These are phyloP conservation scores for Campopleginae sp. DNA, from an alignment of 2,888 invertebrate species.

Conservation along the genomic window DNA sequence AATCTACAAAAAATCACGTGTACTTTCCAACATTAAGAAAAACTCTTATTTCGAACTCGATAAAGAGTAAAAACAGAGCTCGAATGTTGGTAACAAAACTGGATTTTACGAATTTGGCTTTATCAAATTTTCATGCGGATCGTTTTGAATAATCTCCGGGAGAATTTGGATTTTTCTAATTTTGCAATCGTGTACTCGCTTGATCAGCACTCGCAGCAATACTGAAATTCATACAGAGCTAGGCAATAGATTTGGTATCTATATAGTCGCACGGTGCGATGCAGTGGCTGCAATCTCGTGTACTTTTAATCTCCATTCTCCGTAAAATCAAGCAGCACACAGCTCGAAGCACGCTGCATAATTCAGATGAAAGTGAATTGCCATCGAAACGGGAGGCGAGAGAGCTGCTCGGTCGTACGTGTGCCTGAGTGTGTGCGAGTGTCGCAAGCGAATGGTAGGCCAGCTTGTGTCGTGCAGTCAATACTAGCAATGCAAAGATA, in stretches of 20 bases:
- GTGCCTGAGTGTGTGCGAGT: constrained; percentile 36
- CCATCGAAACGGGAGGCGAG: constrained; percentile 48
- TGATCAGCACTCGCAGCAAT: not conserved
- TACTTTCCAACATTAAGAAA: not conserved
- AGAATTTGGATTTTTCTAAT: not conserved
- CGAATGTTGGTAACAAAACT: not conserved
- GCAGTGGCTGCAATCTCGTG: constrained; percentile 1
- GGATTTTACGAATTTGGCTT: not conserved
- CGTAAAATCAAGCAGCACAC: constrained; percentile 32
- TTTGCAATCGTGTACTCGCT: not conserved
- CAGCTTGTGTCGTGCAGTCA: constrained; percentile 55
- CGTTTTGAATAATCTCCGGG: not conserved
- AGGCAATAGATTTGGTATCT: not conserved
- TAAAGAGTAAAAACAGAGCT: not conserved
- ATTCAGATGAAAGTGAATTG: constrained; percentile 77
- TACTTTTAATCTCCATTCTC: constrained; percentile 1
- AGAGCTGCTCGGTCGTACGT: constrained; percentile 11
- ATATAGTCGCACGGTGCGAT: not conserved
- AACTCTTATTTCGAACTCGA: not conserved
- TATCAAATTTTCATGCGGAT: not conserved
- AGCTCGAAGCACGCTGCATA: constrained; percentile 69
- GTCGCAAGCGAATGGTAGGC: constrained; percentile 71
- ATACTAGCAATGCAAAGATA: constrained; percentile 1
- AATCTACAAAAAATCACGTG: not conserved
- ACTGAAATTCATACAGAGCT: not conserved